Base-by-base conservation (phyloP, 1,140 invertebrate species). In the Hesperophylax magnus region DNA sequence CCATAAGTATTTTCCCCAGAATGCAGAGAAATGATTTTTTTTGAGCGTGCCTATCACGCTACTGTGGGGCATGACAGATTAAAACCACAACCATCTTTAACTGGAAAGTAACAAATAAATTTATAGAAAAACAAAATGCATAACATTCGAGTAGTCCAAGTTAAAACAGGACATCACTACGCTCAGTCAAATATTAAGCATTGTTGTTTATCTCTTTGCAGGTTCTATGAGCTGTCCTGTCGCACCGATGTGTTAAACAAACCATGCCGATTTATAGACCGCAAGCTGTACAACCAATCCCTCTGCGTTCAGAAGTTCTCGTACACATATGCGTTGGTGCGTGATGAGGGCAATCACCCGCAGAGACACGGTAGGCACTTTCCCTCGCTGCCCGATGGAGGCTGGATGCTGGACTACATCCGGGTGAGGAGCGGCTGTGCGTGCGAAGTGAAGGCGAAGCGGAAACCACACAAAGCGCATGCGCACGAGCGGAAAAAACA, bases 221-320 rank as follows among this genome's bases (percentile, higher is more conserved):
- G 92, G 78, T 95, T 97, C 86, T 96, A 94, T 88, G 95, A 97
- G 88, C 91, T 94, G 56, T 96, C 95, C 2, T 97, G 96, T 87
- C 91, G 92, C 34, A 87, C 91, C 14, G 93, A 93, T 53, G 92
- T 96, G 17, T 91, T 93, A 80, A 92, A 94, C 85, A 92, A 93
- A 85, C 94, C 94, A 0, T 97, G 96, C 86, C 88, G 93, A 53
- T 96, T 95, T 88, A 90, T 96, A 79, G 93, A 96, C 86, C 90
- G 92, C 15, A 91, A 92, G 75, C 88, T 95, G 27, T 91, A 91
- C 85, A 92, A 92, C 81, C 91, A 93, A 69, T 96, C 95, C 5
- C 90, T 91, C 84, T 97, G 96, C 88, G 93, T 95, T 11, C 96
- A 97, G 87, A 94, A 94, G 87, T 95, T 94, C 87, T 94, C 94